Conservation (phyloP, 2,113 vertebrate genomes). For the Mirza zaza region DNA sequence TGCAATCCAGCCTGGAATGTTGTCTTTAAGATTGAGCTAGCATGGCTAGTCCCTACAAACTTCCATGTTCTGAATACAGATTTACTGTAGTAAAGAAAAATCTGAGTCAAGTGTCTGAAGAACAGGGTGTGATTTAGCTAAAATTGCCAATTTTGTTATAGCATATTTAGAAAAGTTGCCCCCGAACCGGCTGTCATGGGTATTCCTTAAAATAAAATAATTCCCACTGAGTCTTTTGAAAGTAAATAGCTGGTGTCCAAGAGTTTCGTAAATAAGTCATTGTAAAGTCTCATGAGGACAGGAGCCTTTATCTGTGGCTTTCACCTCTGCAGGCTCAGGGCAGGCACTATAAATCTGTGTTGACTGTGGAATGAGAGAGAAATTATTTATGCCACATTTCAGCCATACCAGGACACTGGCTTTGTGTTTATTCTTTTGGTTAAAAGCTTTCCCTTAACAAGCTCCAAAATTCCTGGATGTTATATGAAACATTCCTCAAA, state of each 20-base stretch:
- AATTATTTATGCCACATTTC: not conserved
- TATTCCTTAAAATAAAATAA: conserved; percentile 72
- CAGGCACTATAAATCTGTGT: not conserved
- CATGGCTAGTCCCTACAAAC: not conserved
- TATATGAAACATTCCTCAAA: not conserved
- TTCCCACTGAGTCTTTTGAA: conserved; percentile 55
- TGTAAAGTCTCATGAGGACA: conserved; percentile 19
- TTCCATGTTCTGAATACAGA: not conserved
- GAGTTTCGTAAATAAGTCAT: conserved; percentile 6
- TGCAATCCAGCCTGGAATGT: not conserved
- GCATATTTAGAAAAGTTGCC: conserved; percentile 63
- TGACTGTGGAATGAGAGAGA: not conserved
- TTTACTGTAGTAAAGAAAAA: conserved; percentile 60
- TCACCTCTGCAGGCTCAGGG: not conserved
- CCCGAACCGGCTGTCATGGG: conserved; percentile 58
- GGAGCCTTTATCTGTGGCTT: not conserved
- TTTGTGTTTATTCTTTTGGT: not conserved
- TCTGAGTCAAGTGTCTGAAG: conserved; percentile 58
- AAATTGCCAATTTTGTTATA: conserved; percentile 55
- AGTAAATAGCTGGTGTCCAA: conserved; percentile 50
- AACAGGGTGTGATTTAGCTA: conserved; percentile 70
- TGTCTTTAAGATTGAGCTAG: not conserved
- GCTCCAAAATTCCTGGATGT: not conserved
- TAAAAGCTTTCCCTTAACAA: not conserved
- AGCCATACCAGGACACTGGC: not conserved